Base-by-base conservation (phyloP, 2,797 vertebrate genomes). In the Sebastes paucispinis region DNA sequence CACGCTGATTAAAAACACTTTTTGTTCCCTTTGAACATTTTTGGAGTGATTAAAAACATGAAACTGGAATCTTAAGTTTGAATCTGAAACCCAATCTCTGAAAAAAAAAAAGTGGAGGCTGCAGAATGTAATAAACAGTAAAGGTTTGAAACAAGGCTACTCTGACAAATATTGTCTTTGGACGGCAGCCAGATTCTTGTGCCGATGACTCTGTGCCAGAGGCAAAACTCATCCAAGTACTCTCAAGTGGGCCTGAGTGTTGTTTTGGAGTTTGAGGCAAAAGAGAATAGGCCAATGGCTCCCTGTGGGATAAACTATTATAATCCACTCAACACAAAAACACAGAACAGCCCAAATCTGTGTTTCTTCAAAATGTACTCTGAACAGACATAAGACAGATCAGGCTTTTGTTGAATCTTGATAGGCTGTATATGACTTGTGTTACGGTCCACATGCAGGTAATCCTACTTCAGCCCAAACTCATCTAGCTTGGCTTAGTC, bases 111-210 rank as follows among this genome's bases (percentile, higher is more conserved):
- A 69, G 66, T 24, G 73, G 72, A 80, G 87, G 80, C 90, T 88
- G 87, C 83, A 85, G 90, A 94, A 91, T 93, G 88, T 93, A 94
- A 94, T 93, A 94, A 94, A 93, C 92, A 94, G 84, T 86, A 88
- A 92, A 90, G 89, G 86, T 92, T 91, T 93, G 88, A 93, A 94
- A 93, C 91, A 89, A 94, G 90, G 88, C 93, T 93, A 92, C 90
- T 90, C 91, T 93, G 92, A 94, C 93, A 94, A 95, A 95, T 95
- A 95, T 95, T 96, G 92, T 94, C 77, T 88, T 95, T 96, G 95
- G 95, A 90, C 20, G n/a, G 75, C 62, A 5, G 92, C 95, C 94
- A 95, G 85, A 88, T 92, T 93, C 92, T 92, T 94, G 88, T 92
- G 82, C 89, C 77, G 86, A 90, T 90, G 93, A 93, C 87, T 91